phyloP scores from a whole-genome alignment of 2,888 invertebrate species.

The Epicampocera succincta region DNA sequence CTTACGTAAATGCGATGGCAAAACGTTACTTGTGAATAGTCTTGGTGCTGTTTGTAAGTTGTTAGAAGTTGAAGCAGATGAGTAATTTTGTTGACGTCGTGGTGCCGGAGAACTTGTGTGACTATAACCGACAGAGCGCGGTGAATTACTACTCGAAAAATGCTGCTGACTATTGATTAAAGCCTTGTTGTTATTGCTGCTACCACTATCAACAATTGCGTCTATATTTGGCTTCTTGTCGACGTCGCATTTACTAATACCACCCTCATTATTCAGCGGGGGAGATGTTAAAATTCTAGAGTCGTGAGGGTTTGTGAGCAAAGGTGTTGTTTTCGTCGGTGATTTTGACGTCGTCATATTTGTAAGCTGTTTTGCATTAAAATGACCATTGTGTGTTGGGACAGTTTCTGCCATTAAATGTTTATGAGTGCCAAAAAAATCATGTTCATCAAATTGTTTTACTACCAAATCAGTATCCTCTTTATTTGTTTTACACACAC shows the following conservation, averaged over 20 bases:
- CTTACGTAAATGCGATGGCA: constrained; percentile 61
- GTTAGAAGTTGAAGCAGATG: constrained; percentile 39
- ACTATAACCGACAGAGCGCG: constrained; percentile 56
- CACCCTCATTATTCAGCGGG: constrained; percentile 68
- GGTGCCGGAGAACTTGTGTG: constrained; percentile 57
- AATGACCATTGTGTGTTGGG: constrained; percentile 62
- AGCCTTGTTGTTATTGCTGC: constrained; percentile 75
- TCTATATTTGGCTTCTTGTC: constrained; percentile 30
- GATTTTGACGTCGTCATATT: constrained; percentile 21
- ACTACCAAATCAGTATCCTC: constrained; percentile 50
- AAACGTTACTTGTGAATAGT: constrained; percentile 60
- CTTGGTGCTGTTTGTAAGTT: constrained; percentile 54
- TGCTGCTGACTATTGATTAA: constrained; percentile 71
- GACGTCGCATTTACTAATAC: constrained; percentile 17
- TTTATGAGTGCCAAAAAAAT: constrained; percentile 68
- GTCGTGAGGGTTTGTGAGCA: constrained; percentile 79
- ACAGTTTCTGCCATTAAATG: constrained; percentile 19
- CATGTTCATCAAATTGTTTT: constrained; percentile 64
- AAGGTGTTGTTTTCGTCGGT: constrained; percentile 44
- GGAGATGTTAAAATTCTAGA: constrained; percentile 83
- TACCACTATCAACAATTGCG: constrained; percentile 49
- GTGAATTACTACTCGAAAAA: constrained; percentile 71
- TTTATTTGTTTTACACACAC: constrained; percentile 5
- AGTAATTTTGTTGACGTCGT: constrained; percentile 53
- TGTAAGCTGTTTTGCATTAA: constrained; percentile 39